These are phyloP conservation scores for Toxostoma redivivum DNA, from an alignment of 2,113 vertebrate genomes.

Conservation along the genomic window DNA sequence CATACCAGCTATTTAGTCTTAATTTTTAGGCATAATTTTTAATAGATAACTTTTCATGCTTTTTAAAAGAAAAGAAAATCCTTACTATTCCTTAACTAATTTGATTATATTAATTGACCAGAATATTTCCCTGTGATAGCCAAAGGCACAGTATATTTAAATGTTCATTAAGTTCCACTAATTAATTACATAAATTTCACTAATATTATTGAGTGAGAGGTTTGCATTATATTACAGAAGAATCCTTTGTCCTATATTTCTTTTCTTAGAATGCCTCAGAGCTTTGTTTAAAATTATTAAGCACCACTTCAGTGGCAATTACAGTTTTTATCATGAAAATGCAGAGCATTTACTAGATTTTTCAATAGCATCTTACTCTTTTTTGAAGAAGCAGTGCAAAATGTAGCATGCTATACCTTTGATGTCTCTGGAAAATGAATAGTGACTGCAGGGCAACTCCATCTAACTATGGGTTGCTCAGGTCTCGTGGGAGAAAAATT, in stretches of 20 bases:
- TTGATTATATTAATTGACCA: neutral
- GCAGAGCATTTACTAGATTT: neutral
- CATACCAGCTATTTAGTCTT: neutral
- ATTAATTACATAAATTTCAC: neutral
- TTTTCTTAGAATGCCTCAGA: neutral
- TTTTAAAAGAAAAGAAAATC: neutral
- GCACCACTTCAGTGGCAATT: neutral
- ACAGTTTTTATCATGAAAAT: neutral
- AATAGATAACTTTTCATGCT: neutral
- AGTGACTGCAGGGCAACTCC: slow-evolving; percentile 57
- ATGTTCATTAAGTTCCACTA: neutral
- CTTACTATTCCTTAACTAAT: neutral
- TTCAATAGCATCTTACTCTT: neutral
- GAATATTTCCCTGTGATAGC: neutral
- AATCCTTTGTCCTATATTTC: neutral
- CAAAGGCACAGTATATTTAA: neutral
- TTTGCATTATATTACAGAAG: neutral
- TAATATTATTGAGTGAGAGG: neutral
- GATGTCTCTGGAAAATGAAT: slow-evolving; percentile 42
- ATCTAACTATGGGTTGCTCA: neutral
- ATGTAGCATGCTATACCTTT: slow-evolving; percentile 17
- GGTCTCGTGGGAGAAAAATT: slow-evolving; percentile 55
- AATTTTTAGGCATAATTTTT: neutral
- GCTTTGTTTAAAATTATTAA: neutral
- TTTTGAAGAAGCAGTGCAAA: slow-evolving; percentile 21